phyloP scores from a whole-genome alignment of 2,888 invertebrate species.

The Leptura quadrifasciata region DNA sequence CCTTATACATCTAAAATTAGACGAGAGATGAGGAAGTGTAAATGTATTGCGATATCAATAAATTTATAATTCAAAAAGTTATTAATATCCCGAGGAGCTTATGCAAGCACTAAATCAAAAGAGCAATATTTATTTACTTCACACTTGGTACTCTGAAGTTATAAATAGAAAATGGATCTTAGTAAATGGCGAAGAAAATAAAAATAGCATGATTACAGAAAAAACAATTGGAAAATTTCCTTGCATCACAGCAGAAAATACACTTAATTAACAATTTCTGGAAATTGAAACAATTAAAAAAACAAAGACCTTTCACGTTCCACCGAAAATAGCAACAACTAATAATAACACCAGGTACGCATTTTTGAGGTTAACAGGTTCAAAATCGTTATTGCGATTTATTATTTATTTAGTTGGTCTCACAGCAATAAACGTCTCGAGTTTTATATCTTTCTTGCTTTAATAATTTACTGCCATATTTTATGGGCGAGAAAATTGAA shows the following conservation, averaged over 20 bases:
- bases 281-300: not conserved
- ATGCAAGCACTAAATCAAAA: conserved; percentile 31
- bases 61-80: conserved; percentile 36
- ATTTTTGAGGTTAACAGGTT: conserved; percentile 34
- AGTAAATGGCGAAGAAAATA: not conserved
- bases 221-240: not conserved
- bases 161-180: conserved; percentile 13
- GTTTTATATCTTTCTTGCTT: conserved; percentile 27
- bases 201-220: not conserved
- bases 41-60: conserved; percentile 40
- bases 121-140: conserved; percentile 18
- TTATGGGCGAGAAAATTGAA: conserved; percentile 34
- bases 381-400: conserved; percentile 35
- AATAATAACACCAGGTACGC: conserved; percentile 15
- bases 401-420: conserved; percentile 35
- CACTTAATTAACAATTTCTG: too few relatives aligned
- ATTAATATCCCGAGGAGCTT: conserved; percentile 30
- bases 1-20: conserved; percentile 36
- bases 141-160: conserved; percentile 15
- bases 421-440: conserved; percentile 28
- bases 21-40: conserved; percentile 38
- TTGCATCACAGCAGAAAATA: not conserved
- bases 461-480: conserved; percentile 36
- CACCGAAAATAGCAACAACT: conserved; percentile 2
- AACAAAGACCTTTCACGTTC: not conserved